Base-by-base conservation (phyloP, 2,113 vertebrate species). In the Onychostoma macrolepis region DNA sequence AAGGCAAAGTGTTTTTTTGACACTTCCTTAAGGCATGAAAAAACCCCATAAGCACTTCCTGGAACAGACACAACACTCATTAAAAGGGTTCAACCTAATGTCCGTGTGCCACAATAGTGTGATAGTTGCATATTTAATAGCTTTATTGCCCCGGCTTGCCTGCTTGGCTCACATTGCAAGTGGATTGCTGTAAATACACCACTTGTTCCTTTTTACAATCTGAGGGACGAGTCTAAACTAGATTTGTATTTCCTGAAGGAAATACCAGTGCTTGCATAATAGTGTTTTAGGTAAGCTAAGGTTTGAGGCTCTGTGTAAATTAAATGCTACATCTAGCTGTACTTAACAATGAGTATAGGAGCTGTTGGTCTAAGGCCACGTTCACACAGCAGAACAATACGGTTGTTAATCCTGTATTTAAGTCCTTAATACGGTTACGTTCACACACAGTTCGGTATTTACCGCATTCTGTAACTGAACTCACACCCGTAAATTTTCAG, bases 11-110 rank as follows among this genome's bases (percentile, higher is more conserved):
- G 78, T 61, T 79, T 56, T 53, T 79, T 80, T 53, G 26, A 78
- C 76, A 33, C 26, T 71, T 83, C 26, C 26, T 83, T 83, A 82
- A 82, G 56, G 38, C 38, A 67, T 67, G 65, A 67, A 69, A 71
- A 48, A 82, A 48, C 26, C 15, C 41, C 26, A 28, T 67, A 82
- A 82, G 61, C 17, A 67, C 61, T 82, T 72, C 65, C 24, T 56
- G 65, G 63, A 83, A 30, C 30, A 74, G 33, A 84, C 19, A 38
- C 67, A 58, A 36, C 69, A 21, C 69, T 74, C 83, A 74, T 38
- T 72, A 45, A 45, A 48, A 50, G 6, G 19, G 5, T 83, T 82
- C 58, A 28, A 12, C 5, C 58, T 82, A 45, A 82, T 45, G 38
- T 45, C 17, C 67, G 41, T 21, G 58, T 45, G n/a, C n/a, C 17